A percentile compares a stretch with the other conserved stretches of the same genome.
Conservation (phyloP, 2,113 vertebrate genomes). For the Actinemys pallida region DNA sequence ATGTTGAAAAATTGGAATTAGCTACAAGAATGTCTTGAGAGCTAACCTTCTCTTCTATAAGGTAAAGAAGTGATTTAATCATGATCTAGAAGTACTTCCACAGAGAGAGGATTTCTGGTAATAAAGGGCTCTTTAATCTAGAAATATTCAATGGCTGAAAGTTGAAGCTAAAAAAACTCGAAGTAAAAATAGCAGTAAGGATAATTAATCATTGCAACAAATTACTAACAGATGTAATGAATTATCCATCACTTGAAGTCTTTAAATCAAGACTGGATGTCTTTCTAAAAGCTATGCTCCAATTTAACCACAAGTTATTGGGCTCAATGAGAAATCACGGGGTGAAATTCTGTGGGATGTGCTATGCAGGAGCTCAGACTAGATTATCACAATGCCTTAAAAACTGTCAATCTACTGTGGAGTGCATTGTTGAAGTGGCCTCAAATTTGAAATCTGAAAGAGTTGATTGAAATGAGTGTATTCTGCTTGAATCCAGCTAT, state of each 20-base stretch:
- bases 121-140: neutral
- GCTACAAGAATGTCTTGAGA: neutral
- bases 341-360: neutral
- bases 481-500: neutral
- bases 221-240: neutral
- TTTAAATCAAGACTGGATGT: neutral
- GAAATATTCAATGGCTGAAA: neutral
- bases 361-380: neutral
- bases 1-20: neutral
- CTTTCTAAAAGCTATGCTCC: neutral
- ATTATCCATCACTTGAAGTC: neutral
- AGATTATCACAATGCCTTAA: neutral
- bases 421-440: neutral
- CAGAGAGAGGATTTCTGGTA: neutral
- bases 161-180: neutral
- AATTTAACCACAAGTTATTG: neutral
- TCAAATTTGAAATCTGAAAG: neutral
- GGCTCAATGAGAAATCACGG: neutral
- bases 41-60: neutral
- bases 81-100: neutral
- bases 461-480: neutral
- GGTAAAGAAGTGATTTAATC: neutral
- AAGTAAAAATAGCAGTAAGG: neutral
- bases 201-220: neutral
- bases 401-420: neutral